phyloP scores from a whole-genome alignment of 2,113 vertebrate species.

The Chauna torquata region DNA sequence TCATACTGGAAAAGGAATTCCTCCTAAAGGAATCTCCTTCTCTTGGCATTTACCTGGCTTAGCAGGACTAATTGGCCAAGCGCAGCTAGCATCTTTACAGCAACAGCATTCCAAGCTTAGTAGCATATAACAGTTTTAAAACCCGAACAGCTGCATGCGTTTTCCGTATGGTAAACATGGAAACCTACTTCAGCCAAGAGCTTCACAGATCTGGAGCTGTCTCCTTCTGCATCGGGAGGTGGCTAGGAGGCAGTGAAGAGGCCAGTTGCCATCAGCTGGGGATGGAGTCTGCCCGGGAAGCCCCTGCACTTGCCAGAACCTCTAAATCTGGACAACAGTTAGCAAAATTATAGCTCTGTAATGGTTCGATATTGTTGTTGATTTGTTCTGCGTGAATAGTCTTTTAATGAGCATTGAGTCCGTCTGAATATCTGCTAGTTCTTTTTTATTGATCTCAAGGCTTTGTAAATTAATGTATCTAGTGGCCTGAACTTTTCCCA shows the following conservation, averaged over 20 bases:
- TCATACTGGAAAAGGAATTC: not conserved
- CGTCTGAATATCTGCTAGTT: not conserved
- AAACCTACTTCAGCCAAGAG: not conserved
- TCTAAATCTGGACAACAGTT: not conserved
- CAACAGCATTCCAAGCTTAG: not conserved
- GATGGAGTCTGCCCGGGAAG: not conserved
- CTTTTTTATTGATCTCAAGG: constrained; percentile 32
- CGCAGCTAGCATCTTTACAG: not conserved
- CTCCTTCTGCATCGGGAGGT: not conserved
- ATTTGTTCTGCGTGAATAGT: not conserved
- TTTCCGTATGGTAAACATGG: not conserved
- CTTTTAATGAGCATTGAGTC: not conserved
- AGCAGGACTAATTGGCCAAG: not conserved
- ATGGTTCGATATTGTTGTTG: not conserved
- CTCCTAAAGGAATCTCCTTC: not conserved
- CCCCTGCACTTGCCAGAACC: too few species aligned
- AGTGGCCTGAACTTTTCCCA: constrained; percentile 70
- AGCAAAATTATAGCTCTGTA: not conserved
- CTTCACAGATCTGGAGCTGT: not conserved
- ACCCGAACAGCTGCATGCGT: not conserved
- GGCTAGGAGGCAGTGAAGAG: not conserved
- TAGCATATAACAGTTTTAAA: not conserved
- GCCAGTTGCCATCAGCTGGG: not conserved
- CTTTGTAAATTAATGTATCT: constrained; percentile 81
- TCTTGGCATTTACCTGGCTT: not conserved